These are phyloP conservation scores for Dendronephthya gigantea DNA, from an alignment of 64 coral and sea anemone species.

Conservation along the genomic window DNA sequence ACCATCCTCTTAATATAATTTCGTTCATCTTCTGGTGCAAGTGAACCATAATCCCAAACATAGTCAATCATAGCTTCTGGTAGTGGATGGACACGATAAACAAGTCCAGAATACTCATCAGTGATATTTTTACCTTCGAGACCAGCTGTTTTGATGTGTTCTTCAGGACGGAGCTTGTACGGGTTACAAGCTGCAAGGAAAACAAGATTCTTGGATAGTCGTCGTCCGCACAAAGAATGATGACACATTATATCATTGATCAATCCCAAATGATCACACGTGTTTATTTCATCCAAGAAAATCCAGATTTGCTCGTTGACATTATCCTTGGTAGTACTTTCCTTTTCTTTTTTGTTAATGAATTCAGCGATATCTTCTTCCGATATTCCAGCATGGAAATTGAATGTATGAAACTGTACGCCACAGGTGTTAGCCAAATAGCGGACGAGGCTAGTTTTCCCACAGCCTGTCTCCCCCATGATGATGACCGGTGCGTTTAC, in stretches of 20 bases:
- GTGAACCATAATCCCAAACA: conserved; percentile 91
- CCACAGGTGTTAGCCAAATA: conserved; percentile 72
- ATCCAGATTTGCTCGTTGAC: conserved; percentile 41
- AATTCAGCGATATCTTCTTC: conserved; percentile 48
- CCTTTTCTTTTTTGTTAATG: conserved; percentile 23
- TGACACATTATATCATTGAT: conserved; percentile 70
- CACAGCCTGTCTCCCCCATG: conserved; percentile 96
- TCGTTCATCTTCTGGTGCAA: conserved; percentile 47
- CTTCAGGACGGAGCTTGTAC: conserved; percentile 52
- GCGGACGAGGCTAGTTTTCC: conserved; percentile 79
- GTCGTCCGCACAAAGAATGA: conserved; percentile 42
- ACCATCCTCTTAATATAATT: conserved; percentile 80
- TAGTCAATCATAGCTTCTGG: conserved; percentile 95
- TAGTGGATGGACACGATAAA: conserved; percentile 83
- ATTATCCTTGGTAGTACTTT: no score
- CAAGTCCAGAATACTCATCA: conserved; percentile 75
- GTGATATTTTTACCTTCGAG: conserved; percentile 46
- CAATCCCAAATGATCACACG: conserved; percentile 60
- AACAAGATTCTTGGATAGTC: conserved; percentile 52
- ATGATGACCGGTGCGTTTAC: conserved; percentile 71
- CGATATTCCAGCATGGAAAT: conserved; percentile 76
- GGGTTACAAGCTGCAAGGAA: conserved; percentile 90
- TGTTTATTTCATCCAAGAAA: conserved; percentile 86
- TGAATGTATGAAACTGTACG: conserved; percentile 50
- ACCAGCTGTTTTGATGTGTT: conserved; percentile 66